Evolutionary conservation across 2,113 vertebrate genomes (phyloP), one percentile per base, ranked within the genome.

Genomic region (Nerophis lumbriciformis): DNA sequence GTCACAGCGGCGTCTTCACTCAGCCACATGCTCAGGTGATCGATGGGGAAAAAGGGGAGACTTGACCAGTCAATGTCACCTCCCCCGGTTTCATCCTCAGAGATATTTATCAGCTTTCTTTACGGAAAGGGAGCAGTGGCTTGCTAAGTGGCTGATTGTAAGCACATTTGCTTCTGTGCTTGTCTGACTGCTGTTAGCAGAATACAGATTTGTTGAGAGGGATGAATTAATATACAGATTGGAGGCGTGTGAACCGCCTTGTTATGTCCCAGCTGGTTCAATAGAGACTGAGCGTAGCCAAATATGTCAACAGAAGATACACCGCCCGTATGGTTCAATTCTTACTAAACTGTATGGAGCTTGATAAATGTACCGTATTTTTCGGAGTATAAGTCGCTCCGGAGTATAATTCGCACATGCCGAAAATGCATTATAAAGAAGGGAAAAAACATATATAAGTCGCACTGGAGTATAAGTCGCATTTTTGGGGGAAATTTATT

Each of bases 11-110:
- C 68, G 81, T 47, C 49, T 73, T 69, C 73, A 81, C 71, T 59
- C 77, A 77, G 69, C 72, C 15, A 56, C 65, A 73, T 57, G 65
- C 68, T 75, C 52, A 52, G 64, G 53, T 48, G 63, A 77, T 84
- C 67, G 51, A 80, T 79, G 59, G 44, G 37, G 53, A 59, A 60
- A 71, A 53, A 57, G 49, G 61, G 65, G 67, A 2, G n/a, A 71
- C 57, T 61, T 66, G 68, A 55, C 68, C 76, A 35, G 65, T 12
- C 1, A 1, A 19, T 50, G 61, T 45, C 54, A 65, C 61, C 52
- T 16, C 12, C 45, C 8, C 10, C 19, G 6, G 51, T 39, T 42
- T 9, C 2, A 37, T 38, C 1, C 6, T 38, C 59, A 54, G 0
- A 44, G 59, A 54, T 72, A 62, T 67, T 72, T 55, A 53, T 77